Conservation (phyloP, 2,888 invertebrate genomes). For the Neria commutata region DNA sequence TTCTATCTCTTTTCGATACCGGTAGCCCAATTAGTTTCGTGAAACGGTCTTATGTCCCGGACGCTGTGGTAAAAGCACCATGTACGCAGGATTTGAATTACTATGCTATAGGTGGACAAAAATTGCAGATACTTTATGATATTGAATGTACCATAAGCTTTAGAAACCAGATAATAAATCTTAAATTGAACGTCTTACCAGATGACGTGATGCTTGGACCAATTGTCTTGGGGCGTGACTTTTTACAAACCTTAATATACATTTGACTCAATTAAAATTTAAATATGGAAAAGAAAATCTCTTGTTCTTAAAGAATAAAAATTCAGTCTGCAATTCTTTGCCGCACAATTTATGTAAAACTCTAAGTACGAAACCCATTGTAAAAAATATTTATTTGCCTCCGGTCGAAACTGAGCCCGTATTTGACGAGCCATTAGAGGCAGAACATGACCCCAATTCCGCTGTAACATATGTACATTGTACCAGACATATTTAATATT, state of each 20-base stretch:
- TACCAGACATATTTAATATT: conserved; percentile 10
- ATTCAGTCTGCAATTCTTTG: too few relatives aligned
- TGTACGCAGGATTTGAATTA: conserved; percentile 8
- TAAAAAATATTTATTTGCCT: too few relatives aligned
- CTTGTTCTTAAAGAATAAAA: background rate
- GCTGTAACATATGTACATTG: background rate
- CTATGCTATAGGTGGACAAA: conserved; percentile 8
- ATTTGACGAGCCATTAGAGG: too few relatives aligned
- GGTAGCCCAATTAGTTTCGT: conserved; percentile 20
- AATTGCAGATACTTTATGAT: conserved; percentile 3
- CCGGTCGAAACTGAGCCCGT: too few relatives aligned
- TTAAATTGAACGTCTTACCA: conserved; percentile 5
- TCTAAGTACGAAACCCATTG: too few relatives aligned
- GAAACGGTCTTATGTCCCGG: background rate
- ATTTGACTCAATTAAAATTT: background rate
- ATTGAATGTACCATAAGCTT: conserved; percentile 14
- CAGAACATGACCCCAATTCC: background rate
- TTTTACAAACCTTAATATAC: conserved; percentile 17
- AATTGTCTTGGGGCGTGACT: background rate
- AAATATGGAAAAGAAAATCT: background rate
- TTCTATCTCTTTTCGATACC: conserved; percentile 20
- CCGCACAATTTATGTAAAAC: too few relatives aligned
- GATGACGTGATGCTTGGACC: conserved; percentile 15
- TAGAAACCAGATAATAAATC: conserved; percentile 3
- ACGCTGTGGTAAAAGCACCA: background rate